A percentile compares a stretch with the other conserved stretches of the same genome.
These are phyloP conservation scores for Pseudocheirus occidentalis DNA, from an alignment of 2,797 vertebrate species.

Conservation along the genomic window DNA sequence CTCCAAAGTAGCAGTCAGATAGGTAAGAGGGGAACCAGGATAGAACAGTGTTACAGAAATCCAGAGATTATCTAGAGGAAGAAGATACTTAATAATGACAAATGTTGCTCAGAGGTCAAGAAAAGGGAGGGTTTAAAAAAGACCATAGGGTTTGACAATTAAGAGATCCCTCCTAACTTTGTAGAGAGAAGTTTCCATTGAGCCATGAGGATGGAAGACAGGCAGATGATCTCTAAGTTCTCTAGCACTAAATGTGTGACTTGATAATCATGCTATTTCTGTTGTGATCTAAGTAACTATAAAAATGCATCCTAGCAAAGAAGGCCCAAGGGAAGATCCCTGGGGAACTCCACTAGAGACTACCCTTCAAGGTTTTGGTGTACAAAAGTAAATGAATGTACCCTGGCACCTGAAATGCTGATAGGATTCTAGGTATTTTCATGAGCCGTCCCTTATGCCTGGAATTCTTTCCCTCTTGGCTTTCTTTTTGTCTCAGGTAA, in stretches of 20 bases:
- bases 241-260: neutral
- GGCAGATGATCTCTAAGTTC: neutral
- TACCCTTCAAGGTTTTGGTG: neutral
- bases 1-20: neutral
- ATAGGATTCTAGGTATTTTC: neutral
- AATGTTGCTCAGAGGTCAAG: neutral
- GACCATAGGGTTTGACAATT: neutral
- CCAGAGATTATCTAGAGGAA: neutral
- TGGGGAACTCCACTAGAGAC: neutral
- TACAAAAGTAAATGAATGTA: neutral
- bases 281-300: neutral
- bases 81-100: neutral
- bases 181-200: neutral
- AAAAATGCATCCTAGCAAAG: neutral
- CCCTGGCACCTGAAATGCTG: neutral
- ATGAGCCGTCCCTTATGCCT: neutral
- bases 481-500: neutral
- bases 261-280: neutral
- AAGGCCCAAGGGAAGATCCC: neutral
- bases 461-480: neutral
- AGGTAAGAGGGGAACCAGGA: neutral
- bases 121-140: neutral
- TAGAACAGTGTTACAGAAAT: neutral
- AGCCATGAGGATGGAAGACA: neutral
- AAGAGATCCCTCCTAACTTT: neutral